Conservation (phyloP, 2,797 vertebrate genomes). For the Parauchenoglanis punctatus region DNA sequence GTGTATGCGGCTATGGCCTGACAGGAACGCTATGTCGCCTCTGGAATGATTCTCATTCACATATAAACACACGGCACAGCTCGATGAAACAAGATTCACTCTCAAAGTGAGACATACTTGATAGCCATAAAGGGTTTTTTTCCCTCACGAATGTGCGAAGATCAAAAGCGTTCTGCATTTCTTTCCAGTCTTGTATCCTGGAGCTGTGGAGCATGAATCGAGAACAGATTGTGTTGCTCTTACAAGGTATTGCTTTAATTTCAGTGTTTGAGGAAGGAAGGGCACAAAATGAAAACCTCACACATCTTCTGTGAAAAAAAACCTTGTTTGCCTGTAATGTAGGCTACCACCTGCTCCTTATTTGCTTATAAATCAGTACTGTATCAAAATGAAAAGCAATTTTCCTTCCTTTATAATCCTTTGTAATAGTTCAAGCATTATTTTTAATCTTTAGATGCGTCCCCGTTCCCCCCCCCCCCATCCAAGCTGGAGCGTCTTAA, state of each 20-base stretch:
- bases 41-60: conserved; percentile 79
- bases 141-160: conserved; percentile 73
- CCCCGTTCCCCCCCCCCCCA: conserved; percentile 58
- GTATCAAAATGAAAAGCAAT: conserved; percentile 84
- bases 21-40: conserved; percentile 72
- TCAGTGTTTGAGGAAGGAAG: conserved; percentile 63
- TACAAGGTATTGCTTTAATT: conserved; percentile 83
- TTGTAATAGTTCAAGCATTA: conserved; percentile 81
- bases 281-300: conserved; percentile 47
- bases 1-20: conserved; percentile 73
- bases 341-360: conserved; percentile 74
- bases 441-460: conserved; percentile 87
- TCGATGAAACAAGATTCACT: conserved; percentile 79
- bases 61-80: conserved; percentile 77
- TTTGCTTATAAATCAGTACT: conserved; percentile 79
- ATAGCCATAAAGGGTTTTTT: conserved; percentile 81
- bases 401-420: conserved; percentile 85
- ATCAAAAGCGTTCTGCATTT: conserved; percentile 79
- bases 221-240: conserved; percentile 80
- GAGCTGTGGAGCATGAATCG: conserved; percentile 79
- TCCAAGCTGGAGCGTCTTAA: conserved; percentile 85
- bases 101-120: conserved; percentile 79
- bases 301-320: conserved; percentile 59
- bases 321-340: conserved; percentile 64
- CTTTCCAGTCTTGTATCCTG: conserved; percentile 76